Conservation (phyloP, 1,140 invertebrate genomes). For the Bombus polaris region DNA sequence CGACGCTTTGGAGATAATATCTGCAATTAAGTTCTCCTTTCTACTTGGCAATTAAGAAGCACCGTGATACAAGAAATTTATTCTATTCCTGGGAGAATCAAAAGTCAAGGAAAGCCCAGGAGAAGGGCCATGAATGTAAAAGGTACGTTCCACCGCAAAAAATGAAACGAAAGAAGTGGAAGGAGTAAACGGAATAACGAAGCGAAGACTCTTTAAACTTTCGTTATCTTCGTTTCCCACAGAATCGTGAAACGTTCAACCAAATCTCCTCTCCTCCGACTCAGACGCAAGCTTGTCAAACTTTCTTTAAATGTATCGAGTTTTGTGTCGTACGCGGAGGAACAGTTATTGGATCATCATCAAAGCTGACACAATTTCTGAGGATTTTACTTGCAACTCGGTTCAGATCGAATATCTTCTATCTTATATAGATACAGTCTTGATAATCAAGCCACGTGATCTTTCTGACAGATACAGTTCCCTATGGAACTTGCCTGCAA, state of each 20-base stretch:
- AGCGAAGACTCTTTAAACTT: slow-evolving; percentile 28
- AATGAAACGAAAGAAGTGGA: not conserved
- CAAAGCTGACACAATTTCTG: not conserved
- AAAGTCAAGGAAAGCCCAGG: not conserved
- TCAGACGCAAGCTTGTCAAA: not conserved
- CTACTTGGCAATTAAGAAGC: not conserved
- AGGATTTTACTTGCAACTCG: not conserved
- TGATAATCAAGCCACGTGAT: not conserved
- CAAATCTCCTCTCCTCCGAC: not conserved
- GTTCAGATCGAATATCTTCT: not conserved
- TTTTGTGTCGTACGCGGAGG: not conserved
- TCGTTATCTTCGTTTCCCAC: slow-evolving; percentile 2
- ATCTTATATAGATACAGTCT: not conserved
- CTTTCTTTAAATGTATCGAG: not conserved
- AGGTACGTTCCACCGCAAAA: not conserved
- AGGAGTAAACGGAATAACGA: slow-evolving; percentile 34
- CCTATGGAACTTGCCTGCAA: too few species aligned
- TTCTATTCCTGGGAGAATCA: too few species aligned
- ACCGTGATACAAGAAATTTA: not conserved
- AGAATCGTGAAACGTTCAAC: slow-evolving; percentile 27
- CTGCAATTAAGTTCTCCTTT: not conserved
- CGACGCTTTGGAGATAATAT: not conserved
- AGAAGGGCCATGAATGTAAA: not conserved
- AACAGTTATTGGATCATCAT: not conserved
- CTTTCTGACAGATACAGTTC: not conserved